Base-by-base conservation (phyloP, 2,888 invertebrate species). In the Acleris holmiana region DNA sequence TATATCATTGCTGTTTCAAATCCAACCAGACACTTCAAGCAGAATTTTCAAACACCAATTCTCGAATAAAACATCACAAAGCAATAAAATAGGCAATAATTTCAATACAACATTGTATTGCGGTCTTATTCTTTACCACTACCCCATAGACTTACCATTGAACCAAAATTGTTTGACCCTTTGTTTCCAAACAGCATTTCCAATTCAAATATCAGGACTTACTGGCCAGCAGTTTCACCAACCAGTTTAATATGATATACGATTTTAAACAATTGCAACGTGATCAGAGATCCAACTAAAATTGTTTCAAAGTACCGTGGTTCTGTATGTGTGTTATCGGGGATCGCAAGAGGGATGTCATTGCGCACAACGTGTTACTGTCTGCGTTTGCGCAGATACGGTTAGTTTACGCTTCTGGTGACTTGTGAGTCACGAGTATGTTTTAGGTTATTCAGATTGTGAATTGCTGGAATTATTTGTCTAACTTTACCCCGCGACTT, bases 41-140 rank as follows among this genome's bases (percentile, higher is more conserved):
- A 35, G 13, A 35, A 35, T 13, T 35, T 1, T 35, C 13, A 35
- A 35, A 35, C 35, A 35, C 35, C 13, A 35, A 13, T 13, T 35
- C 29, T 29, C 35, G 35, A 35, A 44, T 44, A 17, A 44, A 44
- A 44, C 44, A 44, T 44, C 44, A 13, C 35, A 4, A 35, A 35
- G 44, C 44, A 44, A 19, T 53, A 40, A 51, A 51, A 53, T 40
- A 53, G 19, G 53, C 7, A 47, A 35, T 51, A 51, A 53, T 35
- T 53, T 21, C 4, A 47, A 18, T 18, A 18, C 47, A 18, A 47
- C 47, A 47, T 18, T 18, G 53, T 35, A 35, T 35, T 35, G 35
- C 2, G 35, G 35, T 13, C 35, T 35, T 35, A 35, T 35, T 35
- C 51, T 51, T 19, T 7, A 44, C 10, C 6, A 13, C 40, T 3